A percentile compares a stretch with the other conserved stretches of the same genome.
Conservation (phyloP, 1,140 invertebrate genomes). For the Scylla paramamosain region DNA sequence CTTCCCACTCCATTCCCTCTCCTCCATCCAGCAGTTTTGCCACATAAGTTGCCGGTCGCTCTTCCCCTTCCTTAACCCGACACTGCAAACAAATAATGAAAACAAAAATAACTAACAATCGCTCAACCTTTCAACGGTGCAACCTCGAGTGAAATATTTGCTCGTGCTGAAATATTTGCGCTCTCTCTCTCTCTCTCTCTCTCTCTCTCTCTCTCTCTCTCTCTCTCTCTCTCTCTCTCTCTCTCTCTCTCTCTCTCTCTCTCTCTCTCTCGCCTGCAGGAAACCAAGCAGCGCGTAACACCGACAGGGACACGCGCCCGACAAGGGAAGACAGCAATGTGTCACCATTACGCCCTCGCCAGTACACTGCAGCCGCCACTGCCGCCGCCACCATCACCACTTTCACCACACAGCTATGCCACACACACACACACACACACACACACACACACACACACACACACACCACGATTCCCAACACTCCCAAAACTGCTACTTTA, state of each 20-base stretch:
- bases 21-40: neutral
- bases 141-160: neutral
- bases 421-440: too few species aligned
- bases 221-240: conserved; percentile 58
- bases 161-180: neutral
- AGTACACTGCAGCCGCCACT: neutral
- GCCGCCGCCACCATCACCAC: neutral
- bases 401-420: neutral
- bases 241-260: conserved; percentile 57
- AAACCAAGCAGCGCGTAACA: too few species aligned
- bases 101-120: neutral
- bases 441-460: too few species aligned
- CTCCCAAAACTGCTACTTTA: too few species aligned
- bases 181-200: conserved; percentile 62
- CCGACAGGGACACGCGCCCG: too few species aligned
- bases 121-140: neutral
- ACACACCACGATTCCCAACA: too few species aligned
- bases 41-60: neutral
- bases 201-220: conserved; percentile 61
- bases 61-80: neutral
- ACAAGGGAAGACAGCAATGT: too few species aligned
- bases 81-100: neutral
- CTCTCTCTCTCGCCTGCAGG: neutral
- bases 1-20: too few species aligned
- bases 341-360: too few species aligned